Evolutionary conservation across 2,888 invertebrate genomes (phyloP).

Genomic region (Hirtodrosophila duncani): DNA sequence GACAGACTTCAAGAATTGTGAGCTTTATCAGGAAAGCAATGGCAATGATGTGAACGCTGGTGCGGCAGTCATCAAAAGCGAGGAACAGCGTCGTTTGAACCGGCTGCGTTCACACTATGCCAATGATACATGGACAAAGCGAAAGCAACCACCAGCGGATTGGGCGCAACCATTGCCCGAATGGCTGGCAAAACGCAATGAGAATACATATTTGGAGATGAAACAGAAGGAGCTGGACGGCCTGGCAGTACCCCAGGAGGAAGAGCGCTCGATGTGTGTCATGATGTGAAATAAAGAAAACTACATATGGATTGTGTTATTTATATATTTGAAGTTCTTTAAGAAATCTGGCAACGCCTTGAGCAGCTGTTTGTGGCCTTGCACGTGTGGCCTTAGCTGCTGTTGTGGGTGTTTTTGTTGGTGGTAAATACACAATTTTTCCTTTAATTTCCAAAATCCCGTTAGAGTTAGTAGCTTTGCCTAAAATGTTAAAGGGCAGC

Average conservation of each 20-base stretch:
- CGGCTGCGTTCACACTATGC: constrained; percentile 84
- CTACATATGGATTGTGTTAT: neutral
- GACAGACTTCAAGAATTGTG: constrained; percentile 86
- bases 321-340: neutral
- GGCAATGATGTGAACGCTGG: constrained; percentile 82
- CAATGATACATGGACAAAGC: constrained; percentile 89
- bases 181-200: constrained; percentile 84
- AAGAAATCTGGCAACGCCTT: constrained; percentile 30
- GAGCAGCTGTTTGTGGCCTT: constrained; percentile 37
- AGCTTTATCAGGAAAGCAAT: constrained; percentile 81
- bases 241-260: constrained; percentile 50
- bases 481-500: constrained; percentile 57
- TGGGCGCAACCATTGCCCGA: constrained; percentile 91
- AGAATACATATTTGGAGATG: constrained; percentile 82
- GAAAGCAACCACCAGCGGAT: constrained; percentile 86
- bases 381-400: constrained; percentile 13
- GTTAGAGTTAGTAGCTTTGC: constrained; percentile 2
- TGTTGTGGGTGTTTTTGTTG: constrained; percentile 2
- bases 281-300: constrained; percentile 64
- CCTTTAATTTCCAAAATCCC: neutral
- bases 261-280: constrained; percentile 56
- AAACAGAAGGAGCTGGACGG: constrained; percentile 83
- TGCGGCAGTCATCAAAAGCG: constrained; percentile 84
- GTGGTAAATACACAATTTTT: constrained; percentile 2
- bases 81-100: constrained; percentile 82